phyloP scores from a whole-genome alignment of 2,797 vertebrate genomes.

The Ictinia mississippiensis region DNA sequence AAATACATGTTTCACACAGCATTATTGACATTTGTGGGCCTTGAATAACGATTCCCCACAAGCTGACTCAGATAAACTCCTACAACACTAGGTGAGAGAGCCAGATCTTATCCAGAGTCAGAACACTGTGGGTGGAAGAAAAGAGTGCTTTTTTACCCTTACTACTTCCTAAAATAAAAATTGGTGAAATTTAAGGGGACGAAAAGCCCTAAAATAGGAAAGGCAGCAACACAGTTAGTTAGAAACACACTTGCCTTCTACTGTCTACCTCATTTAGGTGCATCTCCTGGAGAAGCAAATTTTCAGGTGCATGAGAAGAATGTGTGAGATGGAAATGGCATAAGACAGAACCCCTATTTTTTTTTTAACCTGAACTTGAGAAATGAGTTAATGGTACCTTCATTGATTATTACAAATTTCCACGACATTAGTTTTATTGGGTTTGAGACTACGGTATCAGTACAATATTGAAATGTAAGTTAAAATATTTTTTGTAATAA shows the following conservation, averaged over 20 bases:
- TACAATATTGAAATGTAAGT: neutral
- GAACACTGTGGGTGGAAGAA: conserved; percentile 51
- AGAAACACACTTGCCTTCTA: neutral
- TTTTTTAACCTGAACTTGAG: neutral
- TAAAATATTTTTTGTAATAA: neutral
- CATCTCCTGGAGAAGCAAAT: neutral
- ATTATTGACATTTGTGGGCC: conserved; percentile 13
- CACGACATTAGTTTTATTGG: neutral
- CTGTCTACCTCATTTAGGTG: neutral
- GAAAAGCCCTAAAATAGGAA: conserved; percentile 20
- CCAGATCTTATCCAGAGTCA: conserved; percentile 37
- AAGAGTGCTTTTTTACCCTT: conserved; percentile 38
- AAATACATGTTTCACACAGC: neutral
- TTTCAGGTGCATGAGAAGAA: neutral
- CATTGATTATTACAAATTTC: neutral
- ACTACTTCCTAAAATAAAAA: conserved; percentile 48
- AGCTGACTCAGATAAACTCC: conserved; percentile 64
- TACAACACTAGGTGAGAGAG: neutral
- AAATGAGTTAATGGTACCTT: neutral
- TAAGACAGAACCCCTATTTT: neutral
- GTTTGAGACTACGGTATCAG: neutral
- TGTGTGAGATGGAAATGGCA: neutral
- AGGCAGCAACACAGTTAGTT: neutral
- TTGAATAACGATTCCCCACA: conserved; percentile 5
- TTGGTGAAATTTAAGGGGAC: conserved; percentile 6